Conservation (phyloP, 2,797 vertebrate species). For the Sebastes iracundus region DNA sequence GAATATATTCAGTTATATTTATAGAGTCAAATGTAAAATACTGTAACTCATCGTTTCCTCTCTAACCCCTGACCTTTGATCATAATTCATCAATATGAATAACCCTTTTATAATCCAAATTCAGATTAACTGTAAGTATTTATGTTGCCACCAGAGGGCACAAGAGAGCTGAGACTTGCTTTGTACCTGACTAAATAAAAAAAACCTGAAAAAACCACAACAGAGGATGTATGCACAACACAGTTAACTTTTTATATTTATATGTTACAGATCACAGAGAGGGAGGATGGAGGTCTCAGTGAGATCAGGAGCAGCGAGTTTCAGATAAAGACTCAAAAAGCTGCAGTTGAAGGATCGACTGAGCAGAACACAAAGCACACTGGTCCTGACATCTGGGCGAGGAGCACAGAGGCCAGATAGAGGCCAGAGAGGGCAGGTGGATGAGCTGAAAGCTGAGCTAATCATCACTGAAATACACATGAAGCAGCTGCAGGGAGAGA, state of each 20-base stretch:
- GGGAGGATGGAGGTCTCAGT: background rate
- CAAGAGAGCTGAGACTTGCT: background rate
- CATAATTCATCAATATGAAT: background rate
- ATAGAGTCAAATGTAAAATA: background rate
- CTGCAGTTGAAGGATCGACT: slow-evolving; percentile 6
- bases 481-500: slow-evolving; percentile 16
- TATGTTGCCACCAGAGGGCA: slow-evolving; percentile 37
- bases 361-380: slow-evolving; percentile 15
- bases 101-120: background rate
- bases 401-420: slow-evolving; percentile 15
- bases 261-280: background rate
- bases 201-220: fast-evolving
- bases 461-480: slow-evolving; percentile 23
- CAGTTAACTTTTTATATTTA: background rate
- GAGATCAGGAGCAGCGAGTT: background rate
- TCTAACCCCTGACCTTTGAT: background rate
- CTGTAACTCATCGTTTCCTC: background rate
- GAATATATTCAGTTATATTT: background rate
- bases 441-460: slow-evolving; percentile 20
- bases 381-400: slow-evolving; percentile 31
- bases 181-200: background rate
- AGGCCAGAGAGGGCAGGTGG: slow-evolving; percentile 37
- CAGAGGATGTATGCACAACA: background rate
- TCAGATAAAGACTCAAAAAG: background rate
- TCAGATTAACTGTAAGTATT: background rate